phyloP scores from a whole-genome alignment of 2,888 invertebrate species.

The Metallyticus violacea region DNA sequence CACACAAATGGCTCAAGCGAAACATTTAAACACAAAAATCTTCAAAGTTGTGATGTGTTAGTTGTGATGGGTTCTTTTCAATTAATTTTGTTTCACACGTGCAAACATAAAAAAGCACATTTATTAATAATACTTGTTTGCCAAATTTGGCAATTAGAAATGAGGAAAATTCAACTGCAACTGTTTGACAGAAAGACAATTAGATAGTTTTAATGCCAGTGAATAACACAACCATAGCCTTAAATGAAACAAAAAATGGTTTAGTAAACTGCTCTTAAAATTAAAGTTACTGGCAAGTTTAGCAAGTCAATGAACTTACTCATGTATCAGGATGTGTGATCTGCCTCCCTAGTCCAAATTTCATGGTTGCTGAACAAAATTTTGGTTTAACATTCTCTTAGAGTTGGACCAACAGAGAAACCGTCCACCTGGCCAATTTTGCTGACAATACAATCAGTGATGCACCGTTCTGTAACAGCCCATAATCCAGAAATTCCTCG shows the following conservation, averaged over 20 bases:
- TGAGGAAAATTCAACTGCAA: neutral
- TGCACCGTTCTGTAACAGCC: neutral
- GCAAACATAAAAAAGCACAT: neutral
- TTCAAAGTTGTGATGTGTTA: neutral
- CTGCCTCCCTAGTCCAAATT: neutral
- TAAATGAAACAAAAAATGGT: neutral
- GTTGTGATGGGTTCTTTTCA: neutral
- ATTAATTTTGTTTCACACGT: neutral
- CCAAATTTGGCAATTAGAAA: neutral
- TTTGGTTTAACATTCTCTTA: neutral
- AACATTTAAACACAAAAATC: neutral
- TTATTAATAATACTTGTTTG: neutral
- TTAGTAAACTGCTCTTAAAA: neutral
- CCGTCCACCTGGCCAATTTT: neutral
- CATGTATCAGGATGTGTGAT: neutral
- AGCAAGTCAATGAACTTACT: neutral
- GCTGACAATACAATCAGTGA: neutral
- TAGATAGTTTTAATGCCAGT: neutral
- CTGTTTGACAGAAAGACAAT: too few species aligned
- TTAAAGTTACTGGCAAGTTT: neutral
- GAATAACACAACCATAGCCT: neutral
- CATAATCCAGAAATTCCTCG: neutral
- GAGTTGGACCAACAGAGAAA: neutral
- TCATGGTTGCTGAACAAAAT: neutral
- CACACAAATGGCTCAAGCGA: neutral